A percentile compares a stretch with the other conserved stretches of the same genome.
These are phyloP conservation scores for Unio pictorum DNA, from an alignment of 2,888 invertebrate species.

Conservation along the genomic window DNA sequence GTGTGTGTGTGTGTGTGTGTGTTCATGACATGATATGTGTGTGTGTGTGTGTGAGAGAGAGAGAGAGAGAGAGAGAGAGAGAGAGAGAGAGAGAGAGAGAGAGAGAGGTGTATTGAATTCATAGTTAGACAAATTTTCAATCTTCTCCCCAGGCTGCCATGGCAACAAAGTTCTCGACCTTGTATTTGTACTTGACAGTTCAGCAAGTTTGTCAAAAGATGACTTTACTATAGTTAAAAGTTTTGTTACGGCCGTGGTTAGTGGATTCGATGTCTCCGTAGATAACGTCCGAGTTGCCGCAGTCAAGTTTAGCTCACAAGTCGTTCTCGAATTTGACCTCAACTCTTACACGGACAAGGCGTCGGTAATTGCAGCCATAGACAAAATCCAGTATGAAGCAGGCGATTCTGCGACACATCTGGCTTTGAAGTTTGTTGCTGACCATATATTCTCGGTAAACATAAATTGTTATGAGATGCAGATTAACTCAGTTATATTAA, in stretches of 20 bases:
- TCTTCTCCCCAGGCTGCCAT: conserved; percentile 36
- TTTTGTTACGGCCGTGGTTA: conserved; percentile 65
- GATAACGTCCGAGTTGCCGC: conserved; percentile 65
- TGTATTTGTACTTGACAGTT: conserved; percentile 70
- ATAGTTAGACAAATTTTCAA: too few species aligned
- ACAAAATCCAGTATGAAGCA: conserved; percentile 22
- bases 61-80: too few species aligned
- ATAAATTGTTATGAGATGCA: too few species aligned
- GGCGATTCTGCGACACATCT: conserved; percentile 44
- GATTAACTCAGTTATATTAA: too few species aligned
- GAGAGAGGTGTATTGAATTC: too few species aligned
- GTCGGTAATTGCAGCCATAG: conserved; percentile 24
- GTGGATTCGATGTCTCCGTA: conserved; percentile 64
- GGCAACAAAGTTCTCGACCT: conserved; percentile 62
- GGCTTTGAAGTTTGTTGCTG: conserved; percentile 39
- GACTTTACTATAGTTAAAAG: conserved; percentile 60
- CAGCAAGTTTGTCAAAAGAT: conserved; percentile 64
- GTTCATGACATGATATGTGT: too few species aligned
- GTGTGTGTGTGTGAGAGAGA: too few species aligned
- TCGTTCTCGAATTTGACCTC: conserved; percentile 62
- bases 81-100: too few species aligned
- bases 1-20: too few species aligned
- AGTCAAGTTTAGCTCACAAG: conserved; percentile 67
- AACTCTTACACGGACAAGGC: conserved; percentile 27
- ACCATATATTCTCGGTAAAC: conserved; percentile 27